phyloP scores from a whole-genome alignment of 2,888 invertebrate species.

The Pemphredon lugubris region DNA sequence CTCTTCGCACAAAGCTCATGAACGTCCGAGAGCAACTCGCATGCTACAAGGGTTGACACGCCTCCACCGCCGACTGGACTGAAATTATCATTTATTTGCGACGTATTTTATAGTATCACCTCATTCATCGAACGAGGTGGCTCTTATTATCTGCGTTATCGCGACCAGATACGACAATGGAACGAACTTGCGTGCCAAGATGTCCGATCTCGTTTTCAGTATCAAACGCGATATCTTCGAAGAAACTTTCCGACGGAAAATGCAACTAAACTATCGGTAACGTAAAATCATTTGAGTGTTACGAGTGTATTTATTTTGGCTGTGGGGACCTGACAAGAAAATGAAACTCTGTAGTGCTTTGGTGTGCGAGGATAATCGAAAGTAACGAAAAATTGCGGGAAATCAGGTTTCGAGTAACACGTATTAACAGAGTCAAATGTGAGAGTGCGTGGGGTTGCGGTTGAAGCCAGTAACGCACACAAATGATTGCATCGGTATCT shows the following conservation, averaged over 20 bases:
- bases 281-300: neutral
- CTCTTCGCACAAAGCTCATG: conserved; percentile 81
- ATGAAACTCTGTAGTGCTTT: neutral
- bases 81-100: conserved; percentile 31
- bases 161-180: conserved; percentile 18
- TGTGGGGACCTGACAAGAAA: neutral
- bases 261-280: neutral
- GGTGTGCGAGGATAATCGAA: neutral
- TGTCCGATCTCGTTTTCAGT: conserved; percentile 34
- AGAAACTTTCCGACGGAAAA: conserved; percentile 20
- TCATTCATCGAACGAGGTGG: conserved; percentile 16
- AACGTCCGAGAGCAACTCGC: conserved; percentile 85
- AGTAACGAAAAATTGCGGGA: too few species aligned
- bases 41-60: conserved; percentile 85
- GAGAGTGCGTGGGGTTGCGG: neutral
- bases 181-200: neutral
- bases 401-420: too few species aligned
- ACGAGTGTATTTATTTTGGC: neutral
- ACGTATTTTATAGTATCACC: conserved; percentile 33
- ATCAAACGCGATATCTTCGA: conserved; percentile 23
- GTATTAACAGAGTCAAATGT: neutral
- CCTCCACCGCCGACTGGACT: conserved; percentile 82
- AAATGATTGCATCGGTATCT: conserved; percentile 10
- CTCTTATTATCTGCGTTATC: conserved; percentile 33
- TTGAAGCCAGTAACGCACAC: neutral